Evolutionary conservation across 2,888 invertebrate genomes (phyloP), one percentile per base, ranked within the genome.

Genomic region (Pristionchus japonicus): DNA sequence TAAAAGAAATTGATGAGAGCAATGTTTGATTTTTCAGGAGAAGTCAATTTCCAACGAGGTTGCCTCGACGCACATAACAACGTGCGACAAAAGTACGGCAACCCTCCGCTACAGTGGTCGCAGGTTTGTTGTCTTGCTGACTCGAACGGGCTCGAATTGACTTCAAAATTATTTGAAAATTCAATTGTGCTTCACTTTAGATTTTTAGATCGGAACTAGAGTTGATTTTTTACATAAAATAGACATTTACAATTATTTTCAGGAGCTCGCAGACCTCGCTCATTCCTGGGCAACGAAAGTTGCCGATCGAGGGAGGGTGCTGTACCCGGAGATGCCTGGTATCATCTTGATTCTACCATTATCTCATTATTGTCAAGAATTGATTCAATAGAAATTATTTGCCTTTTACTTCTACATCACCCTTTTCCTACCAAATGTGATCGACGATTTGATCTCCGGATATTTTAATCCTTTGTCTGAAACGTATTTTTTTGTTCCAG

Each of bases 51-150:
- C 88, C 94, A 94, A 90, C 87, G 94, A 23, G 91, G 92, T 17
- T 94, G 94, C 82, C 90, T 94, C 23, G 94, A 94, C 85, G 94
- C 94, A 31, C 94, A 94, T 87, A 94, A 94, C 77, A 89, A 90
- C 27, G 88, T 89, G 49, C 70, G 92, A 34, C 90, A 90, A 88
- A 91, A 90, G 52, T 92, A 93, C 88, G 93, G 93, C n/a, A 90
- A 90, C 52, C 91, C 92, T 47, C 89, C 89, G 40, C 88, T 94
- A 31, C 88, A 90, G 37, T 94, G 94, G 94, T 93, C 93, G 7
- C 89, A 91, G 49, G 88, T 88, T 52, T 20, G 87, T 20, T 34
- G 23, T 37, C 43, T 43, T n/a, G n/a, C n/a, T n/a, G n/a, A 31
- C 9, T 37, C 15, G 15, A 27, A 27, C 37, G 40, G 11, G 3